Base-by-base conservation (phyloP, 1,140 invertebrate genomes). In the Triops cancriformis region DNA sequence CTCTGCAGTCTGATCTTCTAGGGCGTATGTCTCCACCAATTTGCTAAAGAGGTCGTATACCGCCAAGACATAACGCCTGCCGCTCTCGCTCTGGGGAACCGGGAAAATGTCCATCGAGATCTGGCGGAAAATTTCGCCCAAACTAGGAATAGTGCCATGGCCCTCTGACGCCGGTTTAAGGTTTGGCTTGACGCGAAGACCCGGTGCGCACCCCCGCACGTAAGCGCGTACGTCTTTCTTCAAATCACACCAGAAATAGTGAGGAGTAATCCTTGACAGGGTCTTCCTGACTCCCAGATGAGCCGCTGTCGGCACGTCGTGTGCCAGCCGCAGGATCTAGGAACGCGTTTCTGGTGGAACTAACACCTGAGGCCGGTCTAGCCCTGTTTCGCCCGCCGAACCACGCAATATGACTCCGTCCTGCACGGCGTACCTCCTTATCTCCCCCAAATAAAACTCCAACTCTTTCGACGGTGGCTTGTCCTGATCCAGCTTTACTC, bases 1-100 rank as follows among this genome's bases (percentile, higher is more conserved):
- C 23, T 73, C 18, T 6, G 45, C 26, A 11, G 76, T 72, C 51
- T 77, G 76, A 27, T 77, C 26, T 77, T n/a, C 18, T 28, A 78
- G 18, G 11, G 77, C 11, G 11, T 28, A n/a, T 6, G 28, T 10
- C 31, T 77, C 73, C 23, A 43, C 72, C 26, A 11, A 76, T 31
- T 37, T 27, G 18, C n/a, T 75, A n/a, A 73, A 28, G 11, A 76
- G 26, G 10, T 78, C 26, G 5, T 26, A 28, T 10, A 78, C 23
- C 9, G 76, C 74, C 12, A 78, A 75, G 11, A 78, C 43, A 26
- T 43, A 78, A 18, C 43, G 43, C 11, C 18, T 45, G 1, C 43
- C 43, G 1, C 11, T 11, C 5, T 45, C 43, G 43, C 43, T 45
- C 11, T 18, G 43, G 11, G 43, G 11, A 11, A 45, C 43, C 5